phyloP scores from a whole-genome alignment of 2,888 invertebrate species.

The Mesoligia furuncula region DNA sequence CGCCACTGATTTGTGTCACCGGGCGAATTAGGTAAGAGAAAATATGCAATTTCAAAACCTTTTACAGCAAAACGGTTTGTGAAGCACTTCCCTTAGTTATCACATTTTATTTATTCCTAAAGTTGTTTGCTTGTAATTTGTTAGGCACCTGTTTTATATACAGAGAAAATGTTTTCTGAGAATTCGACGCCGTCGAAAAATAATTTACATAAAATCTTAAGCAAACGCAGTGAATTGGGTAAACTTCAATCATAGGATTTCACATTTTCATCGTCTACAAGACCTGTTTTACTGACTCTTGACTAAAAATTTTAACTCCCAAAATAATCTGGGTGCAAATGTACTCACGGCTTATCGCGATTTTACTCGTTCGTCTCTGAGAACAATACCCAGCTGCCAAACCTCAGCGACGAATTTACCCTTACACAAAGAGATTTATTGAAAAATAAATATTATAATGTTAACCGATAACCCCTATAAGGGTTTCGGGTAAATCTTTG shows the following conservation, averaged over 20 bases:
- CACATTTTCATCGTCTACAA: conserved; percentile 67
- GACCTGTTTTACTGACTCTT: conserved; percentile 43
- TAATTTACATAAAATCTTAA: conserved; percentile 83
- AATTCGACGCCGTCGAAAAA: conserved; percentile 73
- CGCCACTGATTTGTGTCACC: conserved; percentile 68
- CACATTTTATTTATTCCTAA: conserved; percentile 68
- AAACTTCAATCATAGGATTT: conserved; percentile 80
- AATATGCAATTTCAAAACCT: conserved; percentile 60
- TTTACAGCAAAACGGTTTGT: conserved; percentile 61
- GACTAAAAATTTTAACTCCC: conserved; percentile 32
- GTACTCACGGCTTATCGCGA: conserved; percentile 37
- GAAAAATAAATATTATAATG: conserved; percentile 78
- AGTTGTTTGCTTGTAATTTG: conserved; percentile 71
- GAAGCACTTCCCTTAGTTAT: conserved; percentile 48
- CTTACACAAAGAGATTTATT: conserved; percentile 57
- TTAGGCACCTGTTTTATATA: conserved; percentile 68
- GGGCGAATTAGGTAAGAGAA: conserved; percentile 63
- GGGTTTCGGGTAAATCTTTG: conserved; percentile 84
- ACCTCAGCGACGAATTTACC: conserved; percentile 47
- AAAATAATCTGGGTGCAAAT: conserved; percentile 44
- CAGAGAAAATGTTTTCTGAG: conserved; percentile 69
- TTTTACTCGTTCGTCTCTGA: conserved; percentile 34
- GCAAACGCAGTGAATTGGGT: conserved; percentile 82
- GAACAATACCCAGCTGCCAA: conserved; percentile 42
- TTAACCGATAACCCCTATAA: conserved; percentile 77